phyloP scores from a whole-genome alignment of 2,888 invertebrate genomes.

The Malacosoma neustria region DNA sequence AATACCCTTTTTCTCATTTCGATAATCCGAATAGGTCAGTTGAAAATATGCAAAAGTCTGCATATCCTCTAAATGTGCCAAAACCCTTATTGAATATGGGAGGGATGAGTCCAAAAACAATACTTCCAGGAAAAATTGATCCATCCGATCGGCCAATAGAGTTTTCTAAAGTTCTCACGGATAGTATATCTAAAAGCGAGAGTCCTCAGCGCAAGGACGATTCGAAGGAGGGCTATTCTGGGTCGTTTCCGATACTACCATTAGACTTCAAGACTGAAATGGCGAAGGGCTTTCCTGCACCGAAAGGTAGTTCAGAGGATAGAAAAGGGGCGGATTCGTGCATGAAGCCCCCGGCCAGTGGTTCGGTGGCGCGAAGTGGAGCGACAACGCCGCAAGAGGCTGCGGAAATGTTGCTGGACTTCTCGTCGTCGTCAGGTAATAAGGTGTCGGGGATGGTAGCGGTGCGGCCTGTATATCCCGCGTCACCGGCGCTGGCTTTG shows the following conservation, averaged over 20 bases:
- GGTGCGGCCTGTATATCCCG: conserved; percentile 72
- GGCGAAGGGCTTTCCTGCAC: conserved; percentile 59
- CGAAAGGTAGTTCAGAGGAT: conserved; percentile 59
- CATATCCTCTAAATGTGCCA: conserved; percentile 60
- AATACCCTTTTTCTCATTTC: conserved; percentile 61
- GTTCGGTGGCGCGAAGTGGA: conserved; percentile 52
- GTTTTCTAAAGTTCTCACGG: conserved; percentile 49
- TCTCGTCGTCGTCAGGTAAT: conserved; percentile 76
- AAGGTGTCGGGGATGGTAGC: conserved; percentile 70
- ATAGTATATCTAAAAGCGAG: conserved; percentile 51
- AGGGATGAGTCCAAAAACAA: conserved; percentile 57
- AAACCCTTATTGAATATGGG: conserved; percentile 63
- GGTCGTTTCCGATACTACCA: conserved; percentile 52
- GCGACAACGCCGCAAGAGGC: conserved; percentile 75
- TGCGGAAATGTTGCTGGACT: conserved; percentile 79
- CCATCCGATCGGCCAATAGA: conserved; percentile 48
- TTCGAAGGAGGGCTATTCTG: conserved; percentile 41
- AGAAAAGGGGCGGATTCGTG: conserved; percentile 62
- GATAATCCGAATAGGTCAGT: conserved; percentile 47
- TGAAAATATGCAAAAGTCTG: conserved; percentile 55
- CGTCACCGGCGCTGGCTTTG: conserved; percentile 82
- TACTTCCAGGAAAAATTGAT: conserved; percentile 38
- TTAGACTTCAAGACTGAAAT: conserved; percentile 64
- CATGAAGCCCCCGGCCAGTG: conserved; percentile 64
- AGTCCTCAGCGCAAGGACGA: conserved; percentile 62